Conservation (phyloP, 2,113 vertebrate genomes). For the Todiramphus saurophagus region DNA sequence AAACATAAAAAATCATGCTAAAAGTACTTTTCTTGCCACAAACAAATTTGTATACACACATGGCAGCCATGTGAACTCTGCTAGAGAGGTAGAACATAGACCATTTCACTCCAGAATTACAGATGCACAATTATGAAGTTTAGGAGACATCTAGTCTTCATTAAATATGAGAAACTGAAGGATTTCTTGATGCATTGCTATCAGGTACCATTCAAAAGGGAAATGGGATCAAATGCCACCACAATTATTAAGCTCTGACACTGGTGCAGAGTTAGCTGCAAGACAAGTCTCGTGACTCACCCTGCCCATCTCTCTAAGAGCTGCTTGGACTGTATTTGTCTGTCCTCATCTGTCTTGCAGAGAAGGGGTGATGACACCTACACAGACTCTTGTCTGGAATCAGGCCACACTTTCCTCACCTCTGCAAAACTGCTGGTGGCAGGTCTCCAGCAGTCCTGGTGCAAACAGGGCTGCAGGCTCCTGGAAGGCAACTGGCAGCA, state of each 20-base stretch:
- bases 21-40: not conserved
- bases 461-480: not conserved
- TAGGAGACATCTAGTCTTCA: not conserved
- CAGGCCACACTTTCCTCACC: not conserved
- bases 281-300: rapidly evolving
- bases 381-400: not conserved
- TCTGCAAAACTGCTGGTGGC: not conserved
- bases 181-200: not conserved
- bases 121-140: not conserved
- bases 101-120: not conserved
- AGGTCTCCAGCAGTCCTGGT: rapidly evolving
- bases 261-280: not conserved
- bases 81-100: not conserved
- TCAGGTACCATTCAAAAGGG: not conserved
- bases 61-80: not conserved
- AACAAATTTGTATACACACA: not conserved
- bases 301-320: not conserved
- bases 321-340: not conserved
- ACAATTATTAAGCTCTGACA: not conserved
- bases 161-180: not conserved
- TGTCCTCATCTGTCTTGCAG: not conserved
- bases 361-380: not conserved
- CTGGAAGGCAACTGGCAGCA: not conserved
- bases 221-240: not conserved
- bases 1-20: not conserved